Percentiles rank a stretch among this genome's conserved stretches.
phyloP scores from a whole-genome alignment of 1,140 invertebrate species.

The Amyelois transitella region DNA sequence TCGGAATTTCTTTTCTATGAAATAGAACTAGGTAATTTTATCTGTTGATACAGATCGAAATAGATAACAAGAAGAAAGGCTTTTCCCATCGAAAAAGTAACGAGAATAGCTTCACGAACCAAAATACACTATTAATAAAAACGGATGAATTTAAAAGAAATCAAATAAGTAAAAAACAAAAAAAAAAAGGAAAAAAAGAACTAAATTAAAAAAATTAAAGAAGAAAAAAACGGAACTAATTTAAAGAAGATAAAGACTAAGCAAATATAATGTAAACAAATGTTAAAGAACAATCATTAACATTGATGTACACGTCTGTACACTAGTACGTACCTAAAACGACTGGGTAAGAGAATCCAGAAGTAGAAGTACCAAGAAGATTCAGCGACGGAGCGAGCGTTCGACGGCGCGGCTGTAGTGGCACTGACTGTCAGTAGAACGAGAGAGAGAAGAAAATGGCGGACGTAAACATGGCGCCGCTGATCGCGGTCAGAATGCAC shows the following conservation, averaged over 20 bases:
- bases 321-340: conserved; percentile 39
- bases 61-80: too few species aligned
- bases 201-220: too few species aligned
- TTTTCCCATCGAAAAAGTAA: too few species aligned
- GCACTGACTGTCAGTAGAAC: conserved; percentile 56
- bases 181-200: too few species aligned
- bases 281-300: not conserved
- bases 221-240: not conserved
- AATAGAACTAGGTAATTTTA: too few species aligned
- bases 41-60: too few species aligned
- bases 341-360: conserved; percentile 34
- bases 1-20: too few species aligned
- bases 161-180: too few species aligned
- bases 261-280: not conserved
- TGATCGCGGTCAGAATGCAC: conserved; percentile 31
- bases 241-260: not conserved
- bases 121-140: too few species aligned
- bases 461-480: conserved; percentile 34
- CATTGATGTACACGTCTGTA: not conserved
- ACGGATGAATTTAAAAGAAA: too few species aligned
- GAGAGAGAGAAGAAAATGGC: conserved; percentile 71
- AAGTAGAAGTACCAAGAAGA: conserved; percentile 60
- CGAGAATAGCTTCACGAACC: too few species aligned
- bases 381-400: conserved; percentile 34
- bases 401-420: conserved; percentile 32